These are phyloP conservation scores for Volucella zonaria DNA, from an alignment of 2,888 invertebrate genomes.

Conservation along the genomic window DNA sequence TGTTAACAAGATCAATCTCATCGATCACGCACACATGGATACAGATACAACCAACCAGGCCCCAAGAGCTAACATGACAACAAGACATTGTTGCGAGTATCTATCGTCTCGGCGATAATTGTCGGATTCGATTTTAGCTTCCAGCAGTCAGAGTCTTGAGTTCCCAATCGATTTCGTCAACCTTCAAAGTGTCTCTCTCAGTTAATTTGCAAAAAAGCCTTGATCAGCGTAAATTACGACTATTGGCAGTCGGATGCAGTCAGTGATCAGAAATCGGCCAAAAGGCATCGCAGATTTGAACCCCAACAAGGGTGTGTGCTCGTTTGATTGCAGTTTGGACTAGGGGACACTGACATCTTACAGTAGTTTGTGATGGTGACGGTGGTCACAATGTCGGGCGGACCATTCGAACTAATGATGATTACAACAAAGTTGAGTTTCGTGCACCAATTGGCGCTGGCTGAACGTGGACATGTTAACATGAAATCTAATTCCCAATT, in stretches of 20 bases:
- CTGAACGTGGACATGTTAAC: slow-evolving; percentile 45
- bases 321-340: not conserved
- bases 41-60: not conserved
- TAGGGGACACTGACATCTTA: not conserved
- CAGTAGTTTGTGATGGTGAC: not conserved
- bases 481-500: slow-evolving; percentile 49
- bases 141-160: slow-evolving; percentile 10
- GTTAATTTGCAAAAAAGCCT: slow-evolving; percentile 26
- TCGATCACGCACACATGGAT: slow-evolving; percentile 62
- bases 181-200: slow-evolving; percentile 56
- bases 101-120: slow-evolving; percentile 47
- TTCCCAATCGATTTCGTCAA: slow-evolving; percentile 49
- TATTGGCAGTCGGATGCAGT: slow-evolving; percentile 28
- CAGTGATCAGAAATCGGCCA: slow-evolving; percentile 31
- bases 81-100: slow-evolving; percentile 31
- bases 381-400: slow-evolving; percentile 10
- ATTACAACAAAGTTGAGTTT: slow-evolving; percentile 13
- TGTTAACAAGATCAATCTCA: slow-evolving; percentile 71
- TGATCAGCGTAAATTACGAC: slow-evolving; percentile 39
- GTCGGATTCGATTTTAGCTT: slow-evolving; percentile 22
- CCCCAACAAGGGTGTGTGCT: slow-evolving; percentile 24
- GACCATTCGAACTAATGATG: too few relatives aligned
- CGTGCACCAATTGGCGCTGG: slow-evolving; percentile 18
- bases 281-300: not conserved
- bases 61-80: slow-evolving; percentile 3